Percentiles rank a stretch among this genome's conserved stretches.
Evolutionary conservation across 2,888 invertebrate genomes (phyloP).

Genomic region (Ctena decussata): DNA sequence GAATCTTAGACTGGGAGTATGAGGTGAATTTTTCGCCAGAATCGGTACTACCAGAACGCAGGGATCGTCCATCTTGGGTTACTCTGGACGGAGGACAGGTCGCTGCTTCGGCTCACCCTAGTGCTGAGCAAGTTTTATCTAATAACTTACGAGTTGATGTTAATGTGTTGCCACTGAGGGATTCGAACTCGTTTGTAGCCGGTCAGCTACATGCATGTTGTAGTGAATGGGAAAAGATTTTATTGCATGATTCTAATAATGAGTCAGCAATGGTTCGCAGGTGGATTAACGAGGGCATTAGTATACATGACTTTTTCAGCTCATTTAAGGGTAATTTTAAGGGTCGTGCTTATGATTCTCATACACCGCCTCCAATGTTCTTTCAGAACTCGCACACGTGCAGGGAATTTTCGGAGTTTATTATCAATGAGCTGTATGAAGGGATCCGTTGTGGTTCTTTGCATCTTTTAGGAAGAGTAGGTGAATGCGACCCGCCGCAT

Average conservation of each 20-base stretch:
- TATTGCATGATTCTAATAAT: not conserved
- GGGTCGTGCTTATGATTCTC: slow-evolving; percentile 20
- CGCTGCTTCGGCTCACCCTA: too few species aligned
- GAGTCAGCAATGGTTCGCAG: too few species aligned
- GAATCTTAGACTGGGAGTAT: too few species aligned
- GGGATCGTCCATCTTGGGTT: too few species aligned
- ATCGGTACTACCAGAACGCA: too few species aligned
- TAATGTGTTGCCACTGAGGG: slow-evolving; percentile 30
- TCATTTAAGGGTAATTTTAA: slow-evolving; percentile 48
- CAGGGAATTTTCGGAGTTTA: slow-evolving; percentile 14
- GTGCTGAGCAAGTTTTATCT: too few species aligned
- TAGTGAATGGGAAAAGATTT: slow-evolving; percentile 27
- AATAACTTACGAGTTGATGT: too few species aligned
- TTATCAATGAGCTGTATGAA: slow-evolving; percentile 12
- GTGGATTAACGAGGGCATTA: slow-evolving; percentile 40
- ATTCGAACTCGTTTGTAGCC: slow-evolving; percentile 29
- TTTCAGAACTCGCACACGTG: slow-evolving; percentile 19
- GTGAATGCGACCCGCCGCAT: slow-evolving; percentile 28
- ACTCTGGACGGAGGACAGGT: too few species aligned
- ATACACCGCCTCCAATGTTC: slow-evolving; percentile 13
- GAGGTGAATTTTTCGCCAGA: too few species aligned
- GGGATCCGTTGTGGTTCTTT: slow-evolving; percentile 34
- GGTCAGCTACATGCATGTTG: slow-evolving; percentile 22
- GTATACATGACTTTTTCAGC: not conserved
- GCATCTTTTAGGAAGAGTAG: slow-evolving; percentile 28